A percentile compares a stretch with the other conserved stretches of the same genome.
These are phyloP conservation scores for Eupsittula cactorum DNA, from an alignment of 2,113 vertebrate genomes.

Conservation along the genomic window DNA sequence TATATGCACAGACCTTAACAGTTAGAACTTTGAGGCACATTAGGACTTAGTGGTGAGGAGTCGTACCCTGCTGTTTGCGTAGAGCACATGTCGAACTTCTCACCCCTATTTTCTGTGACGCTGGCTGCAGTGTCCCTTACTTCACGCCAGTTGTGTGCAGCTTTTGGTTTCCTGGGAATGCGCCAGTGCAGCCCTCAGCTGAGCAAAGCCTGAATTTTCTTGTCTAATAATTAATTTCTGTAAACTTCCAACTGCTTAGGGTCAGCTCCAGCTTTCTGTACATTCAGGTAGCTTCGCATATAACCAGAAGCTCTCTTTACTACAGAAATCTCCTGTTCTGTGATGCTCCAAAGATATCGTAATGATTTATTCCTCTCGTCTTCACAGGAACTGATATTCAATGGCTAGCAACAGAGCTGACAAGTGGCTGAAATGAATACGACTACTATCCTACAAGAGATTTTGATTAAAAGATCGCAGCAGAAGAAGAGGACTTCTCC, in stretches of 20 bases:
- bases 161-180: not conserved
- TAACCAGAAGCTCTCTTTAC: not conserved
- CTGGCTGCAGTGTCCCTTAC: not conserved
- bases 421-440: constrained; percentile 85
- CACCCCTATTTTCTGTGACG: not conserved
- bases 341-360: not conserved
- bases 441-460: constrained; percentile 86
- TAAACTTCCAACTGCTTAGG: constrained; percentile 15
- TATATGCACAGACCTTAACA: not conserved
- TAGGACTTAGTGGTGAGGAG: not conserved
- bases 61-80: not conserved
- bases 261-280: not conserved
- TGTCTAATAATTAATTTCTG: constrained; percentile 59
- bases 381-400: constrained; percentile 70
- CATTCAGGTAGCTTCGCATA: not conserved
- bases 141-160: not conserved
- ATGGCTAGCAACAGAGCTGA: constrained; percentile 77
- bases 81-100: not conserved
- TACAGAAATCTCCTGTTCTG: not conserved
- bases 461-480: constrained; percentile 92
- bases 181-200: not conserved
- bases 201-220: not conserved
- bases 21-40: not conserved
- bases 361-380: not conserved
- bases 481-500: constrained; percentile 94